phyloP scores from a whole-genome alignment of 2,888 invertebrate genomes.

The Seladonia tumulorum region DNA sequence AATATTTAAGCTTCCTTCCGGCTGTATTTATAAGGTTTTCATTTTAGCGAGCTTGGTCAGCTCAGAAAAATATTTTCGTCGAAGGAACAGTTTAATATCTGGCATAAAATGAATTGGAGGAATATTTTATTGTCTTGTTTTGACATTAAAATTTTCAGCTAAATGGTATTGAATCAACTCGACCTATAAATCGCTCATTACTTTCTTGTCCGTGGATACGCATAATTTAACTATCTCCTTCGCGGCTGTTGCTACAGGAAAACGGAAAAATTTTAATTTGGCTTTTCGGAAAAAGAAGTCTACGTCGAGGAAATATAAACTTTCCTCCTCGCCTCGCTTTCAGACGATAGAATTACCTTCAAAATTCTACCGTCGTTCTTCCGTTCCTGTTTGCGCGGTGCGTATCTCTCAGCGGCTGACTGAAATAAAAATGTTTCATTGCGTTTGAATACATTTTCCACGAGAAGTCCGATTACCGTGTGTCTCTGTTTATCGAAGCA shows the following conservation, averaged over 20 bases:
- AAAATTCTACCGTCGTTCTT: background rate
- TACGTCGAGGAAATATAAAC: background rate
- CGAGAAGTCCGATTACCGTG: conserved; percentile 13
- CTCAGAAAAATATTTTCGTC: too few relatives aligned
- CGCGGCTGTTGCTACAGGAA: background rate
- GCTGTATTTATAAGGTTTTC: too few relatives aligned
- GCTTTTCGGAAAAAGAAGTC: background rate
- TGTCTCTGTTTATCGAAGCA: conserved; percentile 15
- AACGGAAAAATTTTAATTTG: background rate
- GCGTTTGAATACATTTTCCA: conserved; percentile 6
- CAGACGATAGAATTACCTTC: background rate
- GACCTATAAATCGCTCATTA: background rate
- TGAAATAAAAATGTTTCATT: conserved; percentile 25
- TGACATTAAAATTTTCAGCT: too few relatives aligned
- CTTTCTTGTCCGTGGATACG: background rate
- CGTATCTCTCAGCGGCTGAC: background rate
- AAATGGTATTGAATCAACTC: background rate
- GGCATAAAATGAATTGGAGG: too few relatives aligned
- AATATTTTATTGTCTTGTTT: too few relatives aligned
- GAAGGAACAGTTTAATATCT: too few relatives aligned
- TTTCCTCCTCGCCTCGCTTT: background rate
- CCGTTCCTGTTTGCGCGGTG: background rate
- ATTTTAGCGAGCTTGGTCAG: too few relatives aligned
- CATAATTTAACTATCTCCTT: background rate
- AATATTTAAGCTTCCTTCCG: too few relatives aligned